Conservation (phyloP, 2,797 vertebrate species). For the Dallia pectoralis region DNA sequence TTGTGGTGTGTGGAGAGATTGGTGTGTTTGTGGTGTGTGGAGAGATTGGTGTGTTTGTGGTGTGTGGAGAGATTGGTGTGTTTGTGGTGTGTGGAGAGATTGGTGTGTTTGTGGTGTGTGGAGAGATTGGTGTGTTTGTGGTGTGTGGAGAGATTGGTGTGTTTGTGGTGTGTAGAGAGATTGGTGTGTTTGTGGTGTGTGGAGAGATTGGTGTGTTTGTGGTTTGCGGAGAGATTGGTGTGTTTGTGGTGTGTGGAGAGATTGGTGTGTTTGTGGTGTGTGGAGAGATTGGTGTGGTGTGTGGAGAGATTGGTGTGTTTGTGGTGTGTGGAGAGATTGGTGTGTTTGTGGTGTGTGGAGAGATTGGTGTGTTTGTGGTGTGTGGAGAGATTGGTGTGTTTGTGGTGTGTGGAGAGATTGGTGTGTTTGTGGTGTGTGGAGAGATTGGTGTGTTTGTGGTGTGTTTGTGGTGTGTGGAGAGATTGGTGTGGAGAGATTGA, state of each 20-base stretch:
- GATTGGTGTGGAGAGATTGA: no score
- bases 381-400: not conserved
- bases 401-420: not conserved
- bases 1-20: not conserved
- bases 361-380: not conserved
- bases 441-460: not conserved
- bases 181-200: not conserved
- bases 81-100: no score
- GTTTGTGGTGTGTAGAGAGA: not conserved
- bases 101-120: not conserved
- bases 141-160: not conserved
- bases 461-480: not conserved
- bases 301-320: not conserved
- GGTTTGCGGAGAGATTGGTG: not conserved
- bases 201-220: not conserved
- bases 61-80: not conserved
- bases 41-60: not conserved
- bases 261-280: not conserved
- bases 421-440: not conserved
- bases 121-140: not conserved
- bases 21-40: slow-evolving; percentile 3
- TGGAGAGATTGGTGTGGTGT: not conserved
- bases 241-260: not conserved
- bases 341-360: not conserved
- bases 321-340: no score